Conservation (phyloP, 2,797 vertebrate genomes). For the Molossus molossus region DNA sequence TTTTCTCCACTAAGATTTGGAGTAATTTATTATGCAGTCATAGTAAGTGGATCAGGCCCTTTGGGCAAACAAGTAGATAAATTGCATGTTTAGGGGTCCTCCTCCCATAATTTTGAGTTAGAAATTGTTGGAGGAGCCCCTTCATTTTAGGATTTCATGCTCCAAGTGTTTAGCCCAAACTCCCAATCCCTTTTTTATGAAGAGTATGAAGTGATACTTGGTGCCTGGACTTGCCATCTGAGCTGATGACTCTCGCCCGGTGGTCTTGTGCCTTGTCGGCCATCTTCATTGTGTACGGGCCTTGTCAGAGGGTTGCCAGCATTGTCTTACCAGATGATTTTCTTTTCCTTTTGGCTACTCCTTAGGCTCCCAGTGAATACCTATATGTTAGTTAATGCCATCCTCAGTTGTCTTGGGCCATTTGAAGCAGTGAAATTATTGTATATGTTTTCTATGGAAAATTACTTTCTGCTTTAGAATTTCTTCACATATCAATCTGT, state of each 20-base stretch:
- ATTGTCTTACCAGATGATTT: background rate
- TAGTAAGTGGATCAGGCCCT: background rate
- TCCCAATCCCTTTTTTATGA: background rate
- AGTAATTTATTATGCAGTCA: background rate
- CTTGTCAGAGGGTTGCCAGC: background rate
- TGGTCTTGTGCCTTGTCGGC: background rate
- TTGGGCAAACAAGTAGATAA: background rate
- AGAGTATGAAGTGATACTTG: background rate
- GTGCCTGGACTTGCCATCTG: background rate
- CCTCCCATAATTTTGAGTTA: slow-evolving; percentile 37
- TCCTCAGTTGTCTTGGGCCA: background rate
- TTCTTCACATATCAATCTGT: slow-evolving; percentile 3
- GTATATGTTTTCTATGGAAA: slow-evolving; percentile 16
- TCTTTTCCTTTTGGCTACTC: background rate
- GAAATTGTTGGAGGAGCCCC: background rate
- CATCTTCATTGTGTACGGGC: background rate
- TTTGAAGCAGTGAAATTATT: slow-evolving; percentile 36
- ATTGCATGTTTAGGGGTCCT: background rate
- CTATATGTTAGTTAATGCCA: background rate
- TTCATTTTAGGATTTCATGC: slow-evolving; percentile 16
- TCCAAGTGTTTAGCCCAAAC: background rate
- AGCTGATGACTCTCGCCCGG: background rate
- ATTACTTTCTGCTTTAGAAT: slow-evolving; percentile 45
- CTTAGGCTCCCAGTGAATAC: background rate
- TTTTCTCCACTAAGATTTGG: background rate